Conservation (phyloP, 2,113 vertebrate species). For the Anolis carolinensis region DNA sequence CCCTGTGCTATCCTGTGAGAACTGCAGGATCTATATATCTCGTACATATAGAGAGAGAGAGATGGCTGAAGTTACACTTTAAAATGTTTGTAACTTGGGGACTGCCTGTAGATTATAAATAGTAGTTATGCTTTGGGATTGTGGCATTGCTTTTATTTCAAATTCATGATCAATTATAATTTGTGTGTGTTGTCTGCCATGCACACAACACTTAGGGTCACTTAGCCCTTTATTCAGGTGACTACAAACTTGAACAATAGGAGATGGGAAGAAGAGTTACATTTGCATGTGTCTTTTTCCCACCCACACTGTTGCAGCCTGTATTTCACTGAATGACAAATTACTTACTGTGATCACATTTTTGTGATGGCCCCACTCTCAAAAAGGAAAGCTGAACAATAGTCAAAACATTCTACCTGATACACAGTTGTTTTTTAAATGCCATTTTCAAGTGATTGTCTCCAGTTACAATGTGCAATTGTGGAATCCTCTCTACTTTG, state of each 20-base stretch:
- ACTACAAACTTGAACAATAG: not conserved
- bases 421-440: not conserved
- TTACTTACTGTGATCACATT: too few species aligned
- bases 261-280: not conserved
- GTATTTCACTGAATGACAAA: not conserved
- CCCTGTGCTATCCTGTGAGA: too few species aligned
- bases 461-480: not conserved
- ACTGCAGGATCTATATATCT: too few species aligned
- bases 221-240: not conserved
- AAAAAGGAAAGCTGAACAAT: not conserved
- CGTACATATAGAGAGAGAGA: too few species aligned
- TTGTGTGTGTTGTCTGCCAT: not conserved
- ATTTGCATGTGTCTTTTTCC: not conserved
- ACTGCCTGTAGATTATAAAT: too few species aligned
- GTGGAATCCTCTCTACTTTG: not conserved
- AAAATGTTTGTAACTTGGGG: too few species aligned
- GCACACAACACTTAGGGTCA: too few species aligned
- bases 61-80: too few species aligned
- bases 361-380: not conserved
- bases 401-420: not conserved
- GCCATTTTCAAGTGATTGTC: not conserved
- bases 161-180: not conserved
- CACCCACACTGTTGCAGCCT: not conserved
- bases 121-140: not conserved
- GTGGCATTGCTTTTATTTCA: not conserved